These are phyloP conservation scores for Cottus gobio DNA, from an alignment of 2,113 vertebrate species.

Conservation along the genomic window DNA sequence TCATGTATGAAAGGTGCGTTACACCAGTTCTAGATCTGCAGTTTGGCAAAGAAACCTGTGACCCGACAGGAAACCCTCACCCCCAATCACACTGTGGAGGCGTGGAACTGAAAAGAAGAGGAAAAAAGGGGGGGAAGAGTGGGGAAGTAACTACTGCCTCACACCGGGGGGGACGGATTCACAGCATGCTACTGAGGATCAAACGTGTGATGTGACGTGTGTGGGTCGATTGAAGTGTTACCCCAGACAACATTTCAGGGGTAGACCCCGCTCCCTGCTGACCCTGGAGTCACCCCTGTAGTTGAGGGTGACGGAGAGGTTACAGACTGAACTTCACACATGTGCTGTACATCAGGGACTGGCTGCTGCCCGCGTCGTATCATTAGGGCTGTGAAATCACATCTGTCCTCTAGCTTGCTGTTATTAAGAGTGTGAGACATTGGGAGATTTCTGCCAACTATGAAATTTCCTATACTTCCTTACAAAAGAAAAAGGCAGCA, in stretches of 20 bases:
- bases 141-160: conserved; percentile 20
- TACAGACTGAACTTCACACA: conserved; percentile 38
- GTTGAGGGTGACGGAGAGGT: conserved; percentile 22
- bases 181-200: conserved; percentile 36
- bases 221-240: background rate
- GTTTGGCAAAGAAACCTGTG: conserved; percentile 15
- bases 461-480: no score
- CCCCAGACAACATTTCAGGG: background rate
- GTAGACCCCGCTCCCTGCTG: background rate
- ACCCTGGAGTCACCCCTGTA: background rate
- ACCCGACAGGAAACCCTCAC: conserved; percentile 33
- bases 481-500: background rate
- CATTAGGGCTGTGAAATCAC: background rate
- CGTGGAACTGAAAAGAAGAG: background rate
- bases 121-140: background rate
- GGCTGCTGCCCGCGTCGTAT: background rate
- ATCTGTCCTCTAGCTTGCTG: background rate
- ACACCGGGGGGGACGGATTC: conserved; percentile 43
- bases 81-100: background rate
- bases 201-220: background rate
- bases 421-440: background rate
- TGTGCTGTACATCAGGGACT: conserved; percentile 5
- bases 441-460: background rate
- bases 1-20: background rate
- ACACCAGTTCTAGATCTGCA: background rate